Conservation (phyloP, 2,888 invertebrate species). For the Camponotus fellah region DNA sequence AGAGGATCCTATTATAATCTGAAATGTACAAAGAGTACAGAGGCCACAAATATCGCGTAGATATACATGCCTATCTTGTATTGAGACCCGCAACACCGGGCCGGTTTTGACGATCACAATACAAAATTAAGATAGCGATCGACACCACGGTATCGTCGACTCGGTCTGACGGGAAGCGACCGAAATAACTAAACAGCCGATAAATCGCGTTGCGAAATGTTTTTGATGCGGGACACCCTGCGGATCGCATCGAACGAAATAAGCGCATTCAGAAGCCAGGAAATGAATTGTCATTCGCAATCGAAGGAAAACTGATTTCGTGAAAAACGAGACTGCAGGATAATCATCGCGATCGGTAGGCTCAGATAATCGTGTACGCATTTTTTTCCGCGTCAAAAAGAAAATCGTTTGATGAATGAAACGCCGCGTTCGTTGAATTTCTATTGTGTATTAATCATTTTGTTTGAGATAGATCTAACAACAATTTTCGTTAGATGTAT, state of each 20-base stretch:
- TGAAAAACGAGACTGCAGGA: conserved; percentile 52
- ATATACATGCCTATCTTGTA: conserved; percentile 52
- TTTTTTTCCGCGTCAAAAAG: background rate
- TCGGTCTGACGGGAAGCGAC: conserved; percentile 67
- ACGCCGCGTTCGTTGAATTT: conserved; percentile 10
- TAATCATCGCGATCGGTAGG: conserved; percentile 35
- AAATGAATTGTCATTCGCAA: conserved; percentile 52
- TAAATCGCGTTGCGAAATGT: conserved; percentile 75
- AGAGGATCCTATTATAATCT: conserved; percentile 54
- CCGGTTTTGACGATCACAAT: conserved; percentile 78
- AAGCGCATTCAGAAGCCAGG: conserved; percentile 58
- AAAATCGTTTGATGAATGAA: conserved; percentile 24
- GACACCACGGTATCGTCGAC: conserved; percentile 73
- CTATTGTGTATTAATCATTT: conserved; percentile 17
- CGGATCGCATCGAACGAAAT: conserved; percentile 63
- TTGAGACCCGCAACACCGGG: conserved; percentile 54
- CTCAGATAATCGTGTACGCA: conserved; percentile 24
- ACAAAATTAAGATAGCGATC: conserved; percentile 82
- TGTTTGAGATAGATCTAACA: conserved; percentile 1
- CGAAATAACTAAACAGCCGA: conserved; percentile 78
- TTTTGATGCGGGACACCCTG: conserved; percentile 60
- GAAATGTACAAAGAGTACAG: conserved; percentile 60
- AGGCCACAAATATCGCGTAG: conserved; percentile 61
- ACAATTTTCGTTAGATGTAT: background rate
- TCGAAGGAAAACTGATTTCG: conserved; percentile 46